These are phyloP conservation scores for Diaphora mendica DNA, from an alignment of 2,888 invertebrate species.

Conservation along the genomic window DNA sequence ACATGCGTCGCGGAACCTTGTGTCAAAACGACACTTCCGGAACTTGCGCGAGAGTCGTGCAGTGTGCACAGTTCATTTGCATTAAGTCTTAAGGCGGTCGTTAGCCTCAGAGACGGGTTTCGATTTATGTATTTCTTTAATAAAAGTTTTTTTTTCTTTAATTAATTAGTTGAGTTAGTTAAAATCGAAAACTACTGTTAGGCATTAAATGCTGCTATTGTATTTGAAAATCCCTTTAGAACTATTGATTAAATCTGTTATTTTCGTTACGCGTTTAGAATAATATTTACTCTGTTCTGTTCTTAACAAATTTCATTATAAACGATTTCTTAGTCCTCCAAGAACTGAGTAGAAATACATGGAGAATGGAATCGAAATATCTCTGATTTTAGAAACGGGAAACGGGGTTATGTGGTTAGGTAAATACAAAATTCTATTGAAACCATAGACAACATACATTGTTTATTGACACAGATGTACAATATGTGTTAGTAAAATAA, in stretches of 20 bases:
- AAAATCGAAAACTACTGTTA: not conserved
- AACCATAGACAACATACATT: not conserved
- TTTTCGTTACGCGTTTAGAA: too few species aligned
- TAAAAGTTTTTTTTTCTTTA: not conserved
- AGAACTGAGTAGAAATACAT: not conserved
- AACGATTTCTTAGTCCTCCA: not conserved
- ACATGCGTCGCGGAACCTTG: conserved; percentile 19
- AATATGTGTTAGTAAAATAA: not conserved
- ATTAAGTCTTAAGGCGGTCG: conserved; percentile 35
- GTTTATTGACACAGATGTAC: not conserved
- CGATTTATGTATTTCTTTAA: not conserved
- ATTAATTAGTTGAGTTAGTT: too few species aligned
- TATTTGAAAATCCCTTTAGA: too few species aligned
- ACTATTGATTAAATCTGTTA: too few species aligned
- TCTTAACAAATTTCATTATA: not conserved
- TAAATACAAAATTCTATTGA: not conserved
- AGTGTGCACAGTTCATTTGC: conserved; percentile 26
- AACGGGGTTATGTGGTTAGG: not conserved
- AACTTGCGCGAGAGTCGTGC: conserved; percentile 20
- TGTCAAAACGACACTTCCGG: conserved; percentile 42
- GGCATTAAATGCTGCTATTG: too few species aligned
- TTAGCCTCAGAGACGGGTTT: conserved; percentile 33
- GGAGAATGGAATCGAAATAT: not conserved
- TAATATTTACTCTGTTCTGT: too few species aligned
- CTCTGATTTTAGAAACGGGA: not conserved